These are phyloP conservation scores for Origma solitaria DNA, from an alignment of 2,113 vertebrate genomes.

Conservation along the genomic window DNA sequence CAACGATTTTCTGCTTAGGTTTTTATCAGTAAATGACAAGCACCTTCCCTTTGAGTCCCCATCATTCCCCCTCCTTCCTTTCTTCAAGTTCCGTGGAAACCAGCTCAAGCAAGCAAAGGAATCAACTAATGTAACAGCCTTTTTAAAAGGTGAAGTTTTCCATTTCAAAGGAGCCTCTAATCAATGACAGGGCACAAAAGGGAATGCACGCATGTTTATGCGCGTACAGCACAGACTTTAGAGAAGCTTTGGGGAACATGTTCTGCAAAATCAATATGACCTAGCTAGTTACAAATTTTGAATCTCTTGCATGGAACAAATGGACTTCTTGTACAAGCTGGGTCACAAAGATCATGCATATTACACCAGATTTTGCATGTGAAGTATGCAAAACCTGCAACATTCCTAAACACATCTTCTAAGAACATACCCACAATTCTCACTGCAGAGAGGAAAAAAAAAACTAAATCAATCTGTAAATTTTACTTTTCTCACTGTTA, in stretches of 20 bases:
- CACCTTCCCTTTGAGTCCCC: slow-evolving; percentile 45
- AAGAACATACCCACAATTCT: not conserved
- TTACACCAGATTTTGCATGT: not conserved
- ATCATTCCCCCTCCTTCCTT: slow-evolving; percentile 2
- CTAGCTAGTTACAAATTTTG: slow-evolving; percentile 29
- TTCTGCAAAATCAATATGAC: slow-evolving; percentile 50
- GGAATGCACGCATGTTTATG: slow-evolving; percentile 51
- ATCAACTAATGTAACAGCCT: slow-evolving; percentile 56
- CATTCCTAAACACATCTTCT: not conserved
- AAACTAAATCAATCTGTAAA: not conserved
- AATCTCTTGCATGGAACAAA: slow-evolving; percentile 46
- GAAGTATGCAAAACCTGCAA: not conserved
- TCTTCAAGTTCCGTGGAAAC: slow-evolving; percentile 47
- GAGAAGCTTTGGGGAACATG: slow-evolving; percentile 32
- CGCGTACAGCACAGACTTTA: not conserved
- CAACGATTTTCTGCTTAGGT: slow-evolving; percentile 64
- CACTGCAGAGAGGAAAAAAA: not conserved
- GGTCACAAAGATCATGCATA: not conserved
- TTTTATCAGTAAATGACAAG: slow-evolving; percentile 68
- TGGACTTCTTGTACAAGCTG: not conserved
- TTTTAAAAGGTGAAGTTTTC: slow-evolving; percentile 62
- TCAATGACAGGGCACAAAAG: slow-evolving; percentile 56
- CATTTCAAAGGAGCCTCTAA: slow-evolving; percentile 56
- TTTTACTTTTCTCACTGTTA: not conserved
- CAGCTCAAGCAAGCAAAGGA: slow-evolving; percentile 56